These are phyloP conservation scores for Hemaris fuciformis DNA, from an alignment of 2,888 invertebrate genomes.

Conservation along the genomic window DNA sequence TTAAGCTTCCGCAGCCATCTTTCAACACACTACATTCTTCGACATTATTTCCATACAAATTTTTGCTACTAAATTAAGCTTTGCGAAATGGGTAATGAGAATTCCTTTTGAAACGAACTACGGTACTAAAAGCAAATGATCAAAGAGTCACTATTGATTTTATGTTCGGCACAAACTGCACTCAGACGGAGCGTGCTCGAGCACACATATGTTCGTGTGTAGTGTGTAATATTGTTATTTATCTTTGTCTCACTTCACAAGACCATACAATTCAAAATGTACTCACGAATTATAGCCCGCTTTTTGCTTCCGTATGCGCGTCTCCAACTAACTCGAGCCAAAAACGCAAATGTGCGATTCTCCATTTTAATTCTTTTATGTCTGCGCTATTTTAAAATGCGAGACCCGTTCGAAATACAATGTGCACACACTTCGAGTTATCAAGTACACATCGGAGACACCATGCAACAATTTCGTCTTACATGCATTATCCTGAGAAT, in stretches of 20 bases:
- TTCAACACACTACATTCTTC: constrained; percentile 63
- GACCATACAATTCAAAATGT: constrained; percentile 36
- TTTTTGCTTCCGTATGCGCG: constrained; percentile 58
- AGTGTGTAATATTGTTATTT: constrained; percentile 1
- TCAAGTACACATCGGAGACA: constrained; percentile 39
- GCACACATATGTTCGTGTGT: not conserved
- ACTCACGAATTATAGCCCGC: constrained; percentile 49
- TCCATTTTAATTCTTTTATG: constrained; percentile 45
- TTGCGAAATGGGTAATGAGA: constrained; percentile 13
- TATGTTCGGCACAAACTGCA: not conserved
- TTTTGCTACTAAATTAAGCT: constrained; percentile 28
- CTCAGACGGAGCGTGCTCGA: not conserved
- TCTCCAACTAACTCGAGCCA: constrained; percentile 46
- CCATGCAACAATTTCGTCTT: constrained; percentile 31
- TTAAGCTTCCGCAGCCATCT: constrained; percentile 71
- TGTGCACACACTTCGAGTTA: constrained; percentile 41
- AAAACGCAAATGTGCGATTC: constrained; percentile 57
- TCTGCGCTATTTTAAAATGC: constrained; percentile 42
- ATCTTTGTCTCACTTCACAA: constrained; percentile 3
- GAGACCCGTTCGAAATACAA: constrained; percentile 45
- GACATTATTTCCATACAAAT: constrained; percentile 25
- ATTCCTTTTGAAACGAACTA: constrained; percentile 4
- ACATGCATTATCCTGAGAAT: constrained; percentile 21
- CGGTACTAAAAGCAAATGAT: constrained; percentile 1
- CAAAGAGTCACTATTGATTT: constrained; percentile 3